These are phyloP conservation scores for Oenanthe oenanthe DNA, from an alignment of 2,113 vertebrate genomes.

Conservation along the genomic window DNA sequence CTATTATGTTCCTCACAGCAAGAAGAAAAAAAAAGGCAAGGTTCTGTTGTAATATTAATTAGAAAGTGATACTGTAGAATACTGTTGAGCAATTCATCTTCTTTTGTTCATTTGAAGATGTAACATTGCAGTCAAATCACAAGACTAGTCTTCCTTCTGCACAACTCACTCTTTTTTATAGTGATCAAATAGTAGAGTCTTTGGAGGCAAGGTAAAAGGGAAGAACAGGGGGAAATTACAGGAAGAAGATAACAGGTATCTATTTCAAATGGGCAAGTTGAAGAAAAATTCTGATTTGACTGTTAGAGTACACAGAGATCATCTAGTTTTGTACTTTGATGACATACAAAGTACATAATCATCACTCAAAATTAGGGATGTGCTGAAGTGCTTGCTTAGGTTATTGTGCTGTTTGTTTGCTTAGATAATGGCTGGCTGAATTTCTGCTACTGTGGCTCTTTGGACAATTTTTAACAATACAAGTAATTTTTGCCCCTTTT, in stretches of 20 bases:
- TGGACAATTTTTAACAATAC: not conserved
- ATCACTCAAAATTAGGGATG: not conserved
- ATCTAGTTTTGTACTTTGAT: not conserved
- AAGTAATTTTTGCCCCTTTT: not conserved
- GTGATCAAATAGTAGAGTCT: not conserved
- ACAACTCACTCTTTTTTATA: not conserved
- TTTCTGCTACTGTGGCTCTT: not conserved
- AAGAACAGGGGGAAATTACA: not conserved
- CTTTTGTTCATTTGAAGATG: not conserved
- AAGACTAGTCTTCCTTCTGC: not conserved
- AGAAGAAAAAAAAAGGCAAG: not conserved
- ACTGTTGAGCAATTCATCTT: not conserved
- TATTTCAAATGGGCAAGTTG: not conserved
- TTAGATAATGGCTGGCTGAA: not conserved
- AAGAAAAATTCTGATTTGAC: not conserved
- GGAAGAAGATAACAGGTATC: not conserved
- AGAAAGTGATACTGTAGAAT: not conserved
- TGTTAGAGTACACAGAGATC: not conserved
- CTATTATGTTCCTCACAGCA: not conserved
- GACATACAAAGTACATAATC: not conserved
- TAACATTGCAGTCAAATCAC: not conserved
- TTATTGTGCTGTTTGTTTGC: not conserved
- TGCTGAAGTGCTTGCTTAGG: not conserved
- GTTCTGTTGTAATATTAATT: not conserved
- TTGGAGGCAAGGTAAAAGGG: not conserved